Evolutionary conservation across 2,113 vertebrate genomes (phyloP).

Genomic region (Sorex araneus): DNA sequence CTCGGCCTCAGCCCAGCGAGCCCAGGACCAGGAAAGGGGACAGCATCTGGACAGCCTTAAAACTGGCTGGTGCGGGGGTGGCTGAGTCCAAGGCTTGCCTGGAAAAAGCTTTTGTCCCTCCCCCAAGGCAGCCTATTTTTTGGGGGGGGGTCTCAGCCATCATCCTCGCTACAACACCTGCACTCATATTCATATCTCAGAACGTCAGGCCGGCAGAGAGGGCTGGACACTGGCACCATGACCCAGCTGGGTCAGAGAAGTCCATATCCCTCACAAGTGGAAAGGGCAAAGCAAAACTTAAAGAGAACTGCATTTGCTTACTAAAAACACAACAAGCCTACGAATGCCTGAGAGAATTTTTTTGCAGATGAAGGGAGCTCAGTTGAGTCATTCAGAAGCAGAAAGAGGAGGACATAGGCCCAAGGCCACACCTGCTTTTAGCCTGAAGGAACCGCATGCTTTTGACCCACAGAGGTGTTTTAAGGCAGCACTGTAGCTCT

Average conservation of each 20-base stretch:
- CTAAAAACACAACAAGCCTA: background rate
- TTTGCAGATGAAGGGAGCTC: conserved; percentile 1
- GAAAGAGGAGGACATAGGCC: background rate
- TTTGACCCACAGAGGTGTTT: background rate
- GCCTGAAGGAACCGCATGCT: background rate
- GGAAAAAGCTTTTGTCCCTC: no score
- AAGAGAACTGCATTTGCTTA: conserved; percentile 5
- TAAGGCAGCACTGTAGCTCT: no score
- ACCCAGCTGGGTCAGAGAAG: background rate
- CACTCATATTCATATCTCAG: conserved; percentile 66
- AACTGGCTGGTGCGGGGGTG: no score
- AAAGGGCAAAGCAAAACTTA: background rate
- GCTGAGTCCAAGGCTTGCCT: no score
- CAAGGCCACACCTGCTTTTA: background rate
- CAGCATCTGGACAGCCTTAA: no score
- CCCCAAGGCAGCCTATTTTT: no score
- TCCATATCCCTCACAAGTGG: background rate
- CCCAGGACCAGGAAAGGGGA: no score
- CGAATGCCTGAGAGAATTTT: background rate
- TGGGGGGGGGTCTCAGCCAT: no score
- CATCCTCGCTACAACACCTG: background rate
- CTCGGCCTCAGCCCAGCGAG: no score
- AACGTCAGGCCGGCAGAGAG: conserved; percentile 53
- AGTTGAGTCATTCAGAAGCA: background rate
- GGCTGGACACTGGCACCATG: background rate